Evolutionary conservation across 2,797 vertebrate genomes (phyloP).

Genomic region (Prionace glauca): DNA sequence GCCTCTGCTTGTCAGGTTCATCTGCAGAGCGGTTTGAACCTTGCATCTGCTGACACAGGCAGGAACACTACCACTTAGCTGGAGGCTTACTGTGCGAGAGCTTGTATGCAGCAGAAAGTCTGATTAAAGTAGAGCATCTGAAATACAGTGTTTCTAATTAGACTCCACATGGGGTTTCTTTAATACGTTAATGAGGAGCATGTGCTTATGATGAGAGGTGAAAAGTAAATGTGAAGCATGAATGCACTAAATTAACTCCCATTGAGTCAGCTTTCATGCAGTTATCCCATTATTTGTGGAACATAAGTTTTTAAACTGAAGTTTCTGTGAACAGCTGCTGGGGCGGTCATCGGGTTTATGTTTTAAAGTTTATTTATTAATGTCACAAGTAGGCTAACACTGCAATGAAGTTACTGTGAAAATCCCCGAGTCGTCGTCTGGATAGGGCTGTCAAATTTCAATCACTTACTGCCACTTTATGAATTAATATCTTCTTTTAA

Average conservation of each 20-base stretch:
- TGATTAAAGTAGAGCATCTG: background rate
- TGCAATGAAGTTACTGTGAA: too few species aligned
- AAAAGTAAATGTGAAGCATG: background rate
- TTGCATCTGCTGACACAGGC: background rate
- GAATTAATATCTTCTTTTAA: background rate
- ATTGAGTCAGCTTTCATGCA: background rate
- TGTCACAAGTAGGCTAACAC: too few species aligned
- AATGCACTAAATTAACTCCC: background rate
- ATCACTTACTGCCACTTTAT: background rate
- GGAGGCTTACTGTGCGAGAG: background rate
- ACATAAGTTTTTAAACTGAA: background rate
- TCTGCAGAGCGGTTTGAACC: background rate
- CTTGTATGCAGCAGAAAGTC: background rate
- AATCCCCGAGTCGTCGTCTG: too few species aligned
- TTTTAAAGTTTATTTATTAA: too few species aligned
- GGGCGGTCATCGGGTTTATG: background rate
- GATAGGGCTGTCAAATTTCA: background rate
- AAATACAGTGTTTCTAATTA: background rate
- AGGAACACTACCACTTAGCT: background rate
- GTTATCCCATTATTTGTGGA: background rate
- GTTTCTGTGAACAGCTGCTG: background rate
- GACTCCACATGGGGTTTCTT: background rate
- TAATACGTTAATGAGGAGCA: conserved; percentile 23
- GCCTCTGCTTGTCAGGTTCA: background rate
- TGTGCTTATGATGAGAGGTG: conserved; percentile 27